Conservation (phyloP, 2,888 invertebrate genomes). For the Leucophenga montana region DNA sequence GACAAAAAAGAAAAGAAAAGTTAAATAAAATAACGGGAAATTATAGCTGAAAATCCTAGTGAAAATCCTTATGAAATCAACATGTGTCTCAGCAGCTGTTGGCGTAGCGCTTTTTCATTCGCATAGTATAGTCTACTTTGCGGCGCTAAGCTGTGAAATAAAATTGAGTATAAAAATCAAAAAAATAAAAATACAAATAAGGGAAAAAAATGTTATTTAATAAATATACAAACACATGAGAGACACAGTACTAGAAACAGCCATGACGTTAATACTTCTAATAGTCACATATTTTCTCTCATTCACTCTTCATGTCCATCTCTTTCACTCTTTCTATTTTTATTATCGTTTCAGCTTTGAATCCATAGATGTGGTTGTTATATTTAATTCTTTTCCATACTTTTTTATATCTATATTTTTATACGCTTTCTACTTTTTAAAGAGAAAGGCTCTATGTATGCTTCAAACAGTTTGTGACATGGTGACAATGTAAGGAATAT, state of each 20-base stretch:
- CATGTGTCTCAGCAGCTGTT: conserved; percentile 16
- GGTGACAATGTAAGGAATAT: no score
- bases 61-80: conserved; percentile 18
- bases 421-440: no score
- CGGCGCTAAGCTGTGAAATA: conserved; percentile 2
- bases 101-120: no score
- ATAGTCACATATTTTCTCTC: not conserved
- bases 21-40: not conserved
- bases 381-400: no score
- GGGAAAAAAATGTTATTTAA: not conserved
- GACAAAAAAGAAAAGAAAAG: not conserved
- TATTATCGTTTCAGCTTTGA: not conserved
- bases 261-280: not conserved
- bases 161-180: not conserved
- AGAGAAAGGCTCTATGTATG: no score
- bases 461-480: no score
- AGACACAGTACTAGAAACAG: not conserved
- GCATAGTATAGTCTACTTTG: not conserved
- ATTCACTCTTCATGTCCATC: not conserved
- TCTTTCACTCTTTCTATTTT: not conserved
- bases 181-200: not conserved
- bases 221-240: not conserved
- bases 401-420: no score
- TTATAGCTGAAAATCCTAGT: not conserved
- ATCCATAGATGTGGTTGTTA: no score